Base-by-base conservation (phyloP, 1,140 invertebrate genomes). In the Drosophila seguyi region DNA sequence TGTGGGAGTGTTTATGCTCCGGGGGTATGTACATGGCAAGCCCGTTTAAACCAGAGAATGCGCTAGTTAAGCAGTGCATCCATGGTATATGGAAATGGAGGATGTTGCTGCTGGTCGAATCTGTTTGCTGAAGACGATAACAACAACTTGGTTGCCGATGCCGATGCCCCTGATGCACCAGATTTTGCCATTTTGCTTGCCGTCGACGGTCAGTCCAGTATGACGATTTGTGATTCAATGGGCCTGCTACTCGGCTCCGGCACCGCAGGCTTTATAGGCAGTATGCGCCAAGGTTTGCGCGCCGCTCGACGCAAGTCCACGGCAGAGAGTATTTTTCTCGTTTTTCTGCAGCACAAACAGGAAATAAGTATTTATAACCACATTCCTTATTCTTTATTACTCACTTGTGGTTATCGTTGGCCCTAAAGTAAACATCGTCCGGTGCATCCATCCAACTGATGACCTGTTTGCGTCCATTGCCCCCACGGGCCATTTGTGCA, bases 401-500 rank as follows among this genome's bases (percentile, higher is more conserved):
- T 95, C 94, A 98, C 98, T 97, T 99, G 86, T 97, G 97, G 83
- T 95, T 94, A 81, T 97, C 96, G 38, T 97, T 98, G 69, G 97
- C 97, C 90, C 97, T 95, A 94, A 99, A 99, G 93, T 98, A 99
- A 56, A 99, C 96, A 94, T 99, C 98, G 93, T 99, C 98, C 6
- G 98, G 98, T 48, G 98, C 98, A 94, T 99, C 98, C 96, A 98
- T 98, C 98, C 98, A 99, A 88, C 97, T 98, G 87, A 99, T 98
- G 48, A 98, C 97, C 94, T 98, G 97, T 88, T 98, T 97, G 16
- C 97, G 95, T 7, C 95, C 95, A 14, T 92, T 95, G 79, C 93
- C 94, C 81, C 85, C 94, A 92, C 93, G 94, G 50, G 94, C 95
- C 94, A 95, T 95, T 77, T 95, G 95, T 53, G 95, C 94, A 68